phyloP scores from a whole-genome alignment of 2,888 invertebrate species.

The Cosmorhoe ocellata region DNA sequence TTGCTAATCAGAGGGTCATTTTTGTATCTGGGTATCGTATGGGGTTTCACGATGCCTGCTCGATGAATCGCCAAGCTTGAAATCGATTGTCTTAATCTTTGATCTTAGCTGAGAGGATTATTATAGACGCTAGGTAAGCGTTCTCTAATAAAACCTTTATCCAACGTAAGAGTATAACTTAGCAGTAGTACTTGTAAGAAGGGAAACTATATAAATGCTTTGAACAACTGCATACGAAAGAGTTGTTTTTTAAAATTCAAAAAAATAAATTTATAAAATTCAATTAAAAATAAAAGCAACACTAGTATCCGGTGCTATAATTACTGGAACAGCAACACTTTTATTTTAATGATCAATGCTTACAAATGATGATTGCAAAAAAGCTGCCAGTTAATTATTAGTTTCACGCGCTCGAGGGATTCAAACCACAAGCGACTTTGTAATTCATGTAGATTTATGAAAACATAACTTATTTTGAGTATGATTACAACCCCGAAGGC shows the following conservation, averaged over 20 bases:
- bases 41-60: constrained; percentile 46
- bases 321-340: constrained; percentile 9
- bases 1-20: constrained; percentile 59
- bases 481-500: constrained; percentile 17
- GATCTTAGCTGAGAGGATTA: no score
- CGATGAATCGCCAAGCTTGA: constrained; percentile 28
- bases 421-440: constrained; percentile 16
- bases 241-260: no score
- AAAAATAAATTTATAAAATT: no score
- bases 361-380: constrained; percentile 27
- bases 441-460: constrained; percentile 29
- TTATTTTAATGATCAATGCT: constrained; percentile 20
- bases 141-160: no score
- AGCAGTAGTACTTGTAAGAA: no score
- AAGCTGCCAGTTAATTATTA: constrained; percentile 25
- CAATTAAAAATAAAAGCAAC: no score
- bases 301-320: not conserved
- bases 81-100: constrained; percentile 1
- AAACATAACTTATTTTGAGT: constrained; percentile 20
- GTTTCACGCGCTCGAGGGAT: constrained; percentile 27
- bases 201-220: no score
- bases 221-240: no score
- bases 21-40: constrained; percentile 27
- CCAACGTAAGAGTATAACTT: no score
- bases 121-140: no score